Conservation (phyloP, 1,140 invertebrate species). For the Sweltsa coloradensis region DNA sequence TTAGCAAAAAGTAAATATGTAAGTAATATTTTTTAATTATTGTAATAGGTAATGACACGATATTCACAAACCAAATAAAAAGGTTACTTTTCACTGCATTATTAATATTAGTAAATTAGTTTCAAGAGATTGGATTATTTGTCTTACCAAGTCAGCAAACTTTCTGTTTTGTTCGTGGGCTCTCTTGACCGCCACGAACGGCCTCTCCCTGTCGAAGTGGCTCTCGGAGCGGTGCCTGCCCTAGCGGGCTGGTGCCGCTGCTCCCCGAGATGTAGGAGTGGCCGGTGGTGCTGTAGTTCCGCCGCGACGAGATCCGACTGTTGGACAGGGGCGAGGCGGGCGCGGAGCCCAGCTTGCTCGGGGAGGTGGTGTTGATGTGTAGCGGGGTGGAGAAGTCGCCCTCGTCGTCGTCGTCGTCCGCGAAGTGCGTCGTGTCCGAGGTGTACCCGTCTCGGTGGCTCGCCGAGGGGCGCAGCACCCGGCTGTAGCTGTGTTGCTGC, state of each 20-base stretch:
- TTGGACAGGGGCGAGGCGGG: conserved; percentile 41
- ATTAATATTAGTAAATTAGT: no score
- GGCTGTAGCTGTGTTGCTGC: conserved; percentile 28
- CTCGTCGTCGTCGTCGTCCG: conserved; percentile 43
- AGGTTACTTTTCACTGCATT: no score
- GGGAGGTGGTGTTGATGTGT: conserved; percentile 43
- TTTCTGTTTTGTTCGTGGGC: conserved; percentile 42
- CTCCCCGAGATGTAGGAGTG: conserved; percentile 18
- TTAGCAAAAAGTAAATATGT: no score
- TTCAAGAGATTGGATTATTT: neutral
- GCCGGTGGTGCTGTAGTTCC: conserved; percentile 25
- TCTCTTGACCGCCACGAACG: conserved; percentile 48
- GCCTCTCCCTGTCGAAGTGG: conserved; percentile 40
- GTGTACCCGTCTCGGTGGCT: conserved; percentile 48
- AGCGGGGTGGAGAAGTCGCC: conserved; percentile 50
- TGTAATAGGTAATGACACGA: no score
- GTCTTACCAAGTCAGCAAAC: conserved; percentile 33
- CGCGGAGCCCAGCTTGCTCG: conserved; percentile 28
- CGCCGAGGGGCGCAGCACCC: conserved; percentile 21
- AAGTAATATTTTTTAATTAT: no score
- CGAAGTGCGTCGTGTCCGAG: conserved; percentile 62
- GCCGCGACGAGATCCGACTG: conserved; percentile 43
- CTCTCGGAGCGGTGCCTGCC: conserved; percentile 33
- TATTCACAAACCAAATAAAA: no score
- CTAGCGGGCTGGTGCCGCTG: conserved; percentile 23